Evolutionary conservation across 1,140 invertebrate genomes (phyloP).

Genomic region (Drosophila sp.): DNA sequence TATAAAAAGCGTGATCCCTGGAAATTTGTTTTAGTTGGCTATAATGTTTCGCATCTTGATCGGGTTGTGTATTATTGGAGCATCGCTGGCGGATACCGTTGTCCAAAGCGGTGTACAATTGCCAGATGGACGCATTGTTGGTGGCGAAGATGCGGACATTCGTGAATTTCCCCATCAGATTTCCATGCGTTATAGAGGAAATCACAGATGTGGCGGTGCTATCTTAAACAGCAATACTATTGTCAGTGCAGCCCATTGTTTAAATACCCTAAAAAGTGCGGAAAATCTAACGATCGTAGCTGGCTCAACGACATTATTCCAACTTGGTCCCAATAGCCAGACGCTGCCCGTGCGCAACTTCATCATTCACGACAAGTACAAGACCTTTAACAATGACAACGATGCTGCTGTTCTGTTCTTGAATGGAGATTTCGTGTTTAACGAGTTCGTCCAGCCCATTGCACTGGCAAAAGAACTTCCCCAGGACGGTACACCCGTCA

Average conservation of each 20-base stretch:
- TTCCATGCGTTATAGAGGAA: constrained; percentile 66
- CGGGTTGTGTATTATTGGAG: constrained; percentile 38
- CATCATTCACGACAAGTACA: constrained; percentile 66
- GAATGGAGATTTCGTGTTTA: constrained; percentile 62
- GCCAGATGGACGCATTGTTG: constrained; percentile 77
- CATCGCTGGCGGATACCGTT: constrained; percentile 47
- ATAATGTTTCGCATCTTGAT: constrained; percentile 62
- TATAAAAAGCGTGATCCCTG: constrained; percentile 20
- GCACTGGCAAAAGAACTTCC: constrained; percentile 57
- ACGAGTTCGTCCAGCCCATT: constrained; percentile 62
- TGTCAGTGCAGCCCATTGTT: constrained; percentile 87
- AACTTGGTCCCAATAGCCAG: constrained; percentile 21
- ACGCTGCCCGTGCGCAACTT: constrained; percentile 54
- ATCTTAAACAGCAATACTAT: constrained; percentile 84
- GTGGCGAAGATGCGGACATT: constrained; percentile 63
- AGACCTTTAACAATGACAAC: constrained; percentile 60
- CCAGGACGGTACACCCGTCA: constrained; percentile 48
- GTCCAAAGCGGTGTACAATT: constrained; percentile 45
- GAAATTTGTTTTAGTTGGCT: constrained; percentile 39
- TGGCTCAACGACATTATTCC: constrained; percentile 59
- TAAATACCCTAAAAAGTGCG: constrained; percentile 37
- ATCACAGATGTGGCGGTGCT: constrained; percentile 86
- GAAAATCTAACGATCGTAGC: constrained; percentile 61
- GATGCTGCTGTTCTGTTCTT: constrained; percentile 69
- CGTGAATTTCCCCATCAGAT: constrained; percentile 69